These are phyloP conservation scores for Agapornis roseicollis DNA, from an alignment of 2,113 vertebrate genomes.

Conservation along the genomic window DNA sequence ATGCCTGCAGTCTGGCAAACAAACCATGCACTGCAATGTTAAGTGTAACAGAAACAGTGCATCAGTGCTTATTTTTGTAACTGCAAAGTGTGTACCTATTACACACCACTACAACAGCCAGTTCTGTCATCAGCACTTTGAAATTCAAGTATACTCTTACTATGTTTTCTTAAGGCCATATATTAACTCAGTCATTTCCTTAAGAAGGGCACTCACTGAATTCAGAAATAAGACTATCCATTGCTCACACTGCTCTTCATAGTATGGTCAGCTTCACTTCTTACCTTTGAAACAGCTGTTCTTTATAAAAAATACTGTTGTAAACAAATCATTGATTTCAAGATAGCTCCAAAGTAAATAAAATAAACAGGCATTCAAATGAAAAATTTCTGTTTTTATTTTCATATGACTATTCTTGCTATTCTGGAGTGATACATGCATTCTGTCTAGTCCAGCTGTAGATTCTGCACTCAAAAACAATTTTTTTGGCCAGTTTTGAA, in stretches of 20 bases:
- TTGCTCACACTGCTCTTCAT: background rate
- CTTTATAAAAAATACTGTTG: background rate
- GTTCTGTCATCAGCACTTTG: background rate
- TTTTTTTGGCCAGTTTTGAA: background rate
- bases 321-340: background rate
- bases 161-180: background rate
- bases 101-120: background rate
- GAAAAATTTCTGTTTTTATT: background rate
- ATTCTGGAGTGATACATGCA: background rate
- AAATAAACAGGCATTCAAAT: background rate
- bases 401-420: background rate
- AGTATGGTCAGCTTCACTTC: background rate
- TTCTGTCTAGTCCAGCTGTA: background rate
- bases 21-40: background rate
- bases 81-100: background rate
- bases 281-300: background rate
- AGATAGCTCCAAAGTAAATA: background rate
- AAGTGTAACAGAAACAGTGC: background rate
- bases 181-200: background rate
- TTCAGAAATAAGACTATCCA: background rate
- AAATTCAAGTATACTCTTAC: background rate
- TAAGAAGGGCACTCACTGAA: background rate
- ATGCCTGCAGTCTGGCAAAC: background rate
- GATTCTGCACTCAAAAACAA: background rate
- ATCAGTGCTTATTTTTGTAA: background rate